Percentiles rank a stretch among this genome's conserved stretches.
These are phyloP conservation scores for Epizoanthus scotinus DNA, from an alignment of 92 coral and sea anemone species.

Conservation along the genomic window DNA sequence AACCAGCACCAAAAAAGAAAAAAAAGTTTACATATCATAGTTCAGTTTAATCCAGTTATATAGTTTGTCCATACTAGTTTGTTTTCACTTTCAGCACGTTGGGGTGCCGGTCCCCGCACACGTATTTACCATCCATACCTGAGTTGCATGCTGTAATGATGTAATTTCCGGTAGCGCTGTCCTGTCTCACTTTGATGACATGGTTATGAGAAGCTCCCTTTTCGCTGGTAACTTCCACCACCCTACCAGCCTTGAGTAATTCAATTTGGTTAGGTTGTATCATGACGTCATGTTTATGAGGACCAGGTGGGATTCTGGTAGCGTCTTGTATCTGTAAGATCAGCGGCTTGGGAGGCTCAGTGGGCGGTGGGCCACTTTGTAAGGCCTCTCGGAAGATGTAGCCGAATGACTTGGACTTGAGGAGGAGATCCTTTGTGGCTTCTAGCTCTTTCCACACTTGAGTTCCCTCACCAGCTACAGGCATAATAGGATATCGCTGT, in stretches of 20 bases:
- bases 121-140: background rate
- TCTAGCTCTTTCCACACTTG: constrained; percentile 84
- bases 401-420: constrained; percentile 67
- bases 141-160: background rate
- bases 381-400: constrained; percentile 70
- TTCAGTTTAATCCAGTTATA: no score
- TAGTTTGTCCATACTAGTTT: background rate
- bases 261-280: constrained; percentile 42
- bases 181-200: background rate
- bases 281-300: constrained; percentile 65
- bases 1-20: no score
- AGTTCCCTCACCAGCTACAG: constrained; percentile 84
- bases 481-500: constrained; percentile 83
- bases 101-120: constrained; percentile 25
- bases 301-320: constrained; percentile 40
- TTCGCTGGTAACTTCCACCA: background rate
- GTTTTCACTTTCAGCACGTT: background rate
- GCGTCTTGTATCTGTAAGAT: constrained; percentile 52
- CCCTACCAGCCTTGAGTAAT: background rate
- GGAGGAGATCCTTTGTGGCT: constrained; percentile 72
- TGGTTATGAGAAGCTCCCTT: constrained; percentile 16
- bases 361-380: constrained; percentile 60
- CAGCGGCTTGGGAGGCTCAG: constrained; percentile 55
- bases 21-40: no score
- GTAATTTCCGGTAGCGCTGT: background rate